Evolutionary conservation across 2,888 invertebrate species (phyloP).

Genomic region (Oconnorella tubifera): DNA sequence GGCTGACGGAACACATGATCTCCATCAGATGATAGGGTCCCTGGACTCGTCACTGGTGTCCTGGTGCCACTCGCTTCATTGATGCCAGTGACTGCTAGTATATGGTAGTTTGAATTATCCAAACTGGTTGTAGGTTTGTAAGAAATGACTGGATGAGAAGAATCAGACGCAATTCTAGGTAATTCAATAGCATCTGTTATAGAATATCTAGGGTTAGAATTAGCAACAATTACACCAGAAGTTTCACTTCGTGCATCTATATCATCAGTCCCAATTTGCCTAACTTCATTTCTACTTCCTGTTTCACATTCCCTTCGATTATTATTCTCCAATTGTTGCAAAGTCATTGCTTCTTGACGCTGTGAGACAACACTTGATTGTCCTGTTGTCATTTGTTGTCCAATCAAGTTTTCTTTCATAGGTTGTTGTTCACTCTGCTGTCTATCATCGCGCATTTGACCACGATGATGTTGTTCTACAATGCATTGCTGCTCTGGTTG

Average conservation of each 20-base stretch:
- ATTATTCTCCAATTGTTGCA: too few relatives aligned
- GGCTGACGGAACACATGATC: constrained; percentile 16
- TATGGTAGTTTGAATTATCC: background rate
- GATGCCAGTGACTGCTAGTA: background rate
- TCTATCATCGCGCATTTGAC: background rate
- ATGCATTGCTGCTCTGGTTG: too few relatives aligned
- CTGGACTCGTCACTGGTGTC: background rate
- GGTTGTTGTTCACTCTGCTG: background rate
- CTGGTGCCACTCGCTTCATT: background rate
- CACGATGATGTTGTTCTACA: too few relatives aligned
- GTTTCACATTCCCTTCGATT: too few relatives aligned
- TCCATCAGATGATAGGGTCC: background rate
- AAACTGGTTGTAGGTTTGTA: background rate
- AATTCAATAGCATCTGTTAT: too few relatives aligned
- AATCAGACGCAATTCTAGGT: too few relatives aligned
- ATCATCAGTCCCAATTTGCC: too few relatives aligned
- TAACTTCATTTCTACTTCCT: too few relatives aligned
- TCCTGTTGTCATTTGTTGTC: background rate
- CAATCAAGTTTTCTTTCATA: background rate
- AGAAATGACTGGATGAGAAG: background rate
- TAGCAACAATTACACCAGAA: too few relatives aligned
- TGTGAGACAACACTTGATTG: background rate
- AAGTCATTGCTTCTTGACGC: background rate
- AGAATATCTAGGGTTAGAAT: too few relatives aligned
- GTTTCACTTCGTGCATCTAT: too few relatives aligned